These are phyloP conservation scores for Orthonyx spaldingii DNA, from an alignment of 2,113 vertebrate genomes.

Conservation along the genomic window DNA sequence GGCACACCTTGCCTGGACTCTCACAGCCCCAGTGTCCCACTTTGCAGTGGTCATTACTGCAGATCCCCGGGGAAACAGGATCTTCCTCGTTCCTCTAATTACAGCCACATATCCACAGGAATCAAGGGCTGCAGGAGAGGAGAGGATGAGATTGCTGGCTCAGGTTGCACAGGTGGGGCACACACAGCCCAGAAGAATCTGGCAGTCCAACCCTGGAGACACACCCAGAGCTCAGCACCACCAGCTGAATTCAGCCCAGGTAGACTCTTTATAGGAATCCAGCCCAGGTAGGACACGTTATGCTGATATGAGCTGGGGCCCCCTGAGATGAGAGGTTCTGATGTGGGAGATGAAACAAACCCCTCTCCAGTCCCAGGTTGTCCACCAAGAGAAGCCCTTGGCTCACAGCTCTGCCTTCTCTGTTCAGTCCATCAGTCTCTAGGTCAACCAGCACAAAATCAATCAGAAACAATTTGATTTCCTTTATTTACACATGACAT, in stretches of 20 bases:
- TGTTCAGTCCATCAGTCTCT: neutral
- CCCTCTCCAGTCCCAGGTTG: neutral
- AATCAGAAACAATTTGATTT: neutral
- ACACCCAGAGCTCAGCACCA: neutral
- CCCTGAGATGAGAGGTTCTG: neutral
- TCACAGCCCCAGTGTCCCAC: neutral
- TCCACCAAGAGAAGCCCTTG: neutral
- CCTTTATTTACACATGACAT: neutral
- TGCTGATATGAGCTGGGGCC: neutral
- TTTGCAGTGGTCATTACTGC: neutral
- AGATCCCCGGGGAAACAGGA: neutral
- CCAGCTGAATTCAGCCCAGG: no score
- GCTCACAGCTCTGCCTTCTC: neutral
- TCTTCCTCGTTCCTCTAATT: neutral
- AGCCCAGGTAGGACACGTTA: neutral
- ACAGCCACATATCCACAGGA: neutral
- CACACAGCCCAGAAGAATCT: neutral
- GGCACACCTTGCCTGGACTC: fast-evolving
- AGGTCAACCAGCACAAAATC: neutral
- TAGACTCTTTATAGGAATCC: no score
- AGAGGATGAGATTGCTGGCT: neutral
- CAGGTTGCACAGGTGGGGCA: neutral
- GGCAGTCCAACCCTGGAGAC: neutral
- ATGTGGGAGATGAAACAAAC: fast-evolving
- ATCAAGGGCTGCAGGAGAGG: neutral